phyloP scores from a whole-genome alignment of 2,797 vertebrate species.

The Etheostoma perlongum region DNA sequence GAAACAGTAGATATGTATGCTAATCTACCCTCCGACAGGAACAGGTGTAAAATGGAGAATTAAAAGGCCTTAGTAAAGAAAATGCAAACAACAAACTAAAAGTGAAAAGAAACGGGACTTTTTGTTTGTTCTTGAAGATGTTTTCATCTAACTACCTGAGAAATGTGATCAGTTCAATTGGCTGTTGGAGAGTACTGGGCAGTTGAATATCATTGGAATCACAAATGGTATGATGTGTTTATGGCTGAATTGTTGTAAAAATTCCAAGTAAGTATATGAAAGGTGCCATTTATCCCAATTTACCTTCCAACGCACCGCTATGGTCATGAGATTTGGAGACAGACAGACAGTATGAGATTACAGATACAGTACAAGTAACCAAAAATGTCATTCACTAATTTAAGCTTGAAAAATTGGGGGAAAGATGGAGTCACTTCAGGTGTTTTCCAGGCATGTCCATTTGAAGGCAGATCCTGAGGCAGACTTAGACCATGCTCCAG shows the following conservation, averaged over 20 bases:
- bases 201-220: too few species aligned
- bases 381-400: too few species aligned
- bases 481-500: too few species aligned
- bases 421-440: too few species aligned
- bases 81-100: not conserved
- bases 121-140: not conserved
- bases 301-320: not conserved
- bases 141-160: not conserved
- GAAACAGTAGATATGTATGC: constrained; percentile 11
- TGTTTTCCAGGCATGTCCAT: too few species aligned
- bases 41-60: not conserved
- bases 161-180: not conserved
- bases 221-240: too few species aligned
- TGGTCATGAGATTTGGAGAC: not conserved
- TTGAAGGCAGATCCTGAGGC: too few species aligned
- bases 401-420: too few species aligned
- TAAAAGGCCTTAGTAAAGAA: not conserved
- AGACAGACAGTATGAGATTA: not conserved
- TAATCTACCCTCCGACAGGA: not conserved
- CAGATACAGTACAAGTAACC: not conserved
- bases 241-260: too few species aligned
- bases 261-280: not conserved
- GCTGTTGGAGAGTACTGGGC: too few species aligned
- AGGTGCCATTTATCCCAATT: not conserved
- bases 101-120: not conserved